Evolutionary conservation across 2,888 invertebrate species (phyloP).

Genomic region (Trichogramma dendrolimi): DNA sequence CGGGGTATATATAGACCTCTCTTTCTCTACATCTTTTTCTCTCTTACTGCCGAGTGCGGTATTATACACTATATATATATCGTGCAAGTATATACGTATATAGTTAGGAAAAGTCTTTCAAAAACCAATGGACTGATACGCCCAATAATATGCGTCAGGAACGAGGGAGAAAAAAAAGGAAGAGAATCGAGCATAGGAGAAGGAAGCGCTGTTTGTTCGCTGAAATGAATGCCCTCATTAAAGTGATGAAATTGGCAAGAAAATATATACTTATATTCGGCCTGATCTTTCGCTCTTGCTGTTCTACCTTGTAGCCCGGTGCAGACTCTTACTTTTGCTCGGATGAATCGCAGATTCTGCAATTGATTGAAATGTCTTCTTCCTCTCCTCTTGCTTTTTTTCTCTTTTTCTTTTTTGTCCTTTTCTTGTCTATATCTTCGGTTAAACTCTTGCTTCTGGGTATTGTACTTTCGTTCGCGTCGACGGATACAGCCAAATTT

Average conservation of each 20-base stretch:
- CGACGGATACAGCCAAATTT: no score
- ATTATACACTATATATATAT: no score
- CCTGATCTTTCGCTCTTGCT: no score
- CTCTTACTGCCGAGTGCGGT: background rate
- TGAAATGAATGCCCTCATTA: constrained; percentile 11
- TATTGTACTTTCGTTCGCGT: no score
- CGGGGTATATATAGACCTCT: background rate
- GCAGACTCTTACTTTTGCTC: background rate
- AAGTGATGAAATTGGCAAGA: constrained; percentile 16
- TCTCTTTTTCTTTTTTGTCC: background rate
- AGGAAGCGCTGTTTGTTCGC: background rate
- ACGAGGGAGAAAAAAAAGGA: background rate
- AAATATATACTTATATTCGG: background rate
- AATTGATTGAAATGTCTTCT: constrained; percentile 1
- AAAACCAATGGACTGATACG: no score
- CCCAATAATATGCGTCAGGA: no score
- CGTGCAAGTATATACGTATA: no score
- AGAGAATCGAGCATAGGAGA: background rate
- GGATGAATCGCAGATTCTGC: background rate
- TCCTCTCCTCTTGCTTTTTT: background rate
- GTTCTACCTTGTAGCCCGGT: no score
- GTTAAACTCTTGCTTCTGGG: background rate
- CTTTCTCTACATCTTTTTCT: background rate
- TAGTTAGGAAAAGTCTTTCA: no score
- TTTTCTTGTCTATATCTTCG: background rate